Evolutionary conservation across 2,888 invertebrate genomes (phyloP).

Genomic region (Pachydiplax longipennis): DNA sequence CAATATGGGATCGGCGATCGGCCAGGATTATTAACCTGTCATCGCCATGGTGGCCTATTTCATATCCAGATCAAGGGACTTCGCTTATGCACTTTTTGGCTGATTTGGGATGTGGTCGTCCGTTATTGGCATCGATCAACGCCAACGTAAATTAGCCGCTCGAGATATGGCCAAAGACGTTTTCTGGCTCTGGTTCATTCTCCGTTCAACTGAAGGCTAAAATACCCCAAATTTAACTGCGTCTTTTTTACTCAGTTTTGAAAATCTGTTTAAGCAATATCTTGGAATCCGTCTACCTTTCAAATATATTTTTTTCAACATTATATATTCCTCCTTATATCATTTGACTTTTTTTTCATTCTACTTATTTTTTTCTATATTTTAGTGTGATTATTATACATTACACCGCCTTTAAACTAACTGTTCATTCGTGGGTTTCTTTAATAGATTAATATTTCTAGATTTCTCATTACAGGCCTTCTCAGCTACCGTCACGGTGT

Average conservation of each 20-base stretch:
- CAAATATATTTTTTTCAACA: too few species aligned
- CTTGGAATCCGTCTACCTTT: too few species aligned
- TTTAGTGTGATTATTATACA: too few species aligned
- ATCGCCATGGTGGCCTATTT: background rate
- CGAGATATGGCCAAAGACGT: background rate
- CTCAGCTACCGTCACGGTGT: too few species aligned
- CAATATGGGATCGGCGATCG: background rate
- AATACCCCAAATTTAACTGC: background rate
- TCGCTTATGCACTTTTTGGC: too few species aligned
- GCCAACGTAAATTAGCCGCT: background rate
- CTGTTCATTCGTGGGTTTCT: too few species aligned
- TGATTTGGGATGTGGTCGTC: background rate
- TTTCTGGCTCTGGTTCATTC: background rate
- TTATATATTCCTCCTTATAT: too few species aligned
- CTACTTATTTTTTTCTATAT: too few species aligned
- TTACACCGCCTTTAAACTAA: too few species aligned
- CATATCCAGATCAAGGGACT: background rate
- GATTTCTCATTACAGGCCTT: too few species aligned
- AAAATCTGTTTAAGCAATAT: background rate
- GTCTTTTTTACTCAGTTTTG: background rate
- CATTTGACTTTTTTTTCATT: too few species aligned
- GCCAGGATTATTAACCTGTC: background rate
- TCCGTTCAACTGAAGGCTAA: background rate
- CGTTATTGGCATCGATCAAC: background rate
- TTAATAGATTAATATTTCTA: too few species aligned